Evolutionary conservation across 92 coral and sea anemone genomes (phyloP).

Genomic region (Porites evermanni): DNA sequence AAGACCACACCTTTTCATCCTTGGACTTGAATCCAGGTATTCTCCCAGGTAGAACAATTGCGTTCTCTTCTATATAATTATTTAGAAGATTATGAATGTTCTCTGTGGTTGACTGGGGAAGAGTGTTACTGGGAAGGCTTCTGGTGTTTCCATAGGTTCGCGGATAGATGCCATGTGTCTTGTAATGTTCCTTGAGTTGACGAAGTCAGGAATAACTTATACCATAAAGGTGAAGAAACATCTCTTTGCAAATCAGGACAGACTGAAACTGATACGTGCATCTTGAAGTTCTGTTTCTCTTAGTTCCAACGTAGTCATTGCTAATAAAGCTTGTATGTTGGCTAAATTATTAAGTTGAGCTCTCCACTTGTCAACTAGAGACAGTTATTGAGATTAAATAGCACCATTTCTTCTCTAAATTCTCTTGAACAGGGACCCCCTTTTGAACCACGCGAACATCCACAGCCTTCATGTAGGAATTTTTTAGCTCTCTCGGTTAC

Average conservation of each 20-base stretch:
- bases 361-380: conserved; percentile 31
- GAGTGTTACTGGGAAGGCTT: conserved; percentile 12
- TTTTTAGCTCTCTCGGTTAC: conserved; percentile 18
- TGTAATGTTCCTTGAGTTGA: conserved; percentile 40
- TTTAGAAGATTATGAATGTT: conserved; percentile 17
- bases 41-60: conserved; percentile 49
- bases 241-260: conserved; percentile 22
- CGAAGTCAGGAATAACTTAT: conserved; percentile 29
- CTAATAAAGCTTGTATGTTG: conserved; percentile 2
- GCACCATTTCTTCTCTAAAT: conserved; percentile 20
- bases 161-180: conserved; percentile 27
- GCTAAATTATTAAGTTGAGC: conserved; percentile 22
- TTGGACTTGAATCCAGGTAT: conserved; percentile 42
- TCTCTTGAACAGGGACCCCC: conserved; percentile 28
- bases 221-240: conserved; percentile 42
- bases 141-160: conserved; percentile 24
- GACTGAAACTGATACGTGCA: conserved; percentile 26
- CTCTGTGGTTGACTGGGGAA: conserved; percentile 20
- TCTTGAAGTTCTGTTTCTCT: conserved; percentile 26
- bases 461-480: conserved; percentile 3
- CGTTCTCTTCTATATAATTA: conserved; percentile 51
- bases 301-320: background rate
- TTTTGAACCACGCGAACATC: conserved; percentile 13
- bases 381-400: conserved; percentile 20
- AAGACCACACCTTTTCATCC: conserved; percentile 31